These are phyloP conservation scores for Nymphalis polychloros DNA, from an alignment of 2,888 invertebrate genomes.

Conservation along the genomic window DNA sequence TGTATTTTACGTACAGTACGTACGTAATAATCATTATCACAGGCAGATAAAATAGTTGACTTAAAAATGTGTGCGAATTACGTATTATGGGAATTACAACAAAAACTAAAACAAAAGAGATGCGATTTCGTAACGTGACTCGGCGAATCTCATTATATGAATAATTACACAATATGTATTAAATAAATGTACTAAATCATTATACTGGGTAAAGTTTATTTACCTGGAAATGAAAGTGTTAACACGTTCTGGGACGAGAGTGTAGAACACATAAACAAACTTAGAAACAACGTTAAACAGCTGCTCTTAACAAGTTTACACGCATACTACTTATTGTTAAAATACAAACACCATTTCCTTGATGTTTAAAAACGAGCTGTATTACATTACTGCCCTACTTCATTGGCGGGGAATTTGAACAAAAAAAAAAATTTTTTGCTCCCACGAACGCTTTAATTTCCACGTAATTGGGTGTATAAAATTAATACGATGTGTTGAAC, in stretches of 20 bases:
- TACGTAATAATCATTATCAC: too few species aligned
- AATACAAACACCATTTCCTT: conserved; percentile 15
- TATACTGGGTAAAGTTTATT: conserved; percentile 17
- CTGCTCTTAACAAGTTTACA: conserved; percentile 8
- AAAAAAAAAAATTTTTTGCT: not conserved
- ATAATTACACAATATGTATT: not conserved
- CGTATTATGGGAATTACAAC: conserved; percentile 3
- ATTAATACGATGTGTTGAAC: too few species aligned
- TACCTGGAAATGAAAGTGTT: conserved; percentile 18
- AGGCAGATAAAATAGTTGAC: not conserved
- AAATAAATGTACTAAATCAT: conserved; percentile 1
- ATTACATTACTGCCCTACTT: not conserved
- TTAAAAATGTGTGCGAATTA: conserved; percentile 5
- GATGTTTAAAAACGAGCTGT: conserved; percentile 5
- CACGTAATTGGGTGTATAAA: too few species aligned
- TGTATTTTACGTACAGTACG: not conserved
- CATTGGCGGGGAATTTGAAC: not conserved
- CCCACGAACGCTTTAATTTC: not conserved
- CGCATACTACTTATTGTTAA: conserved; percentile 4
- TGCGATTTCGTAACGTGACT: conserved; percentile 9
- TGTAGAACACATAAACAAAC: conserved; percentile 21
- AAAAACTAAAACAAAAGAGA: conserved; percentile 8
- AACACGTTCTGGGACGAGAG: conserved; percentile 4
- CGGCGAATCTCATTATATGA: not conserved
- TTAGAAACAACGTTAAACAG: conserved; percentile 22